A percentile compares a stretch with the other conserved stretches of the same genome.
These are phyloP conservation scores for Cataglyphis albicans DNA, from an alignment of 2,888 invertebrate species.

Conservation along the genomic window DNA sequence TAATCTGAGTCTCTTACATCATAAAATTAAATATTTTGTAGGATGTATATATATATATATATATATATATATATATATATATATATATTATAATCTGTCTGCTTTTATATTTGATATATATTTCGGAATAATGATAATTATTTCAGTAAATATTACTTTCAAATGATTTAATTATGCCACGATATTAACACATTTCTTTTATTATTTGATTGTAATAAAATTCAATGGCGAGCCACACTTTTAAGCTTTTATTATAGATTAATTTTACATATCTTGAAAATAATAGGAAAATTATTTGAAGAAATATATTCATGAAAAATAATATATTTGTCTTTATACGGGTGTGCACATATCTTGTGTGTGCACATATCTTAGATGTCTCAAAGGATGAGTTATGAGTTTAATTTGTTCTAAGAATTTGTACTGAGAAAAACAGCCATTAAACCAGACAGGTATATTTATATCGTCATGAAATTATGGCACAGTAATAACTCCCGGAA, in stretches of 20 bases:
- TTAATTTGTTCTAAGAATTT: conserved; percentile 11
- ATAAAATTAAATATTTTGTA: neutral
- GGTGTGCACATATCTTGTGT: too few relatives aligned
- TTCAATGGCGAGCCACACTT: neutral
- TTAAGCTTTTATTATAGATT: neutral
- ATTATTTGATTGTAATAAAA: neutral
- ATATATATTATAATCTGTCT: too few relatives aligned
- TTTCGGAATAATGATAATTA: neutral
- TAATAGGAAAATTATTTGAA: conserved; percentile 4
- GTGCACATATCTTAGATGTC: neutral
- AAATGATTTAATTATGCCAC: neutral
- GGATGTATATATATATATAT: neutral
- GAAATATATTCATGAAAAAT: neutral
- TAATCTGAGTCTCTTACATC: neutral
- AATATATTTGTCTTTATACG: conserved; percentile 3
- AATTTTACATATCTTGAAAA: neutral
- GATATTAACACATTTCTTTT: neutral
- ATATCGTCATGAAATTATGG: conserved; percentile 35
- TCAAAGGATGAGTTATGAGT: conserved; percentile 12
- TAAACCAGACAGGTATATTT: conserved; percentile 34
- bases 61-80: neutral
- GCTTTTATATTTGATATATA: neutral
- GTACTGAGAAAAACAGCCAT: conserved; percentile 2
- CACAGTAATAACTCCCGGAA: conserved; percentile 48
- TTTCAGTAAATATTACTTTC: conserved; percentile 1